phyloP scores from a whole-genome alignment of 2,888 invertebrate species.

The Terebella lapidaria region DNA sequence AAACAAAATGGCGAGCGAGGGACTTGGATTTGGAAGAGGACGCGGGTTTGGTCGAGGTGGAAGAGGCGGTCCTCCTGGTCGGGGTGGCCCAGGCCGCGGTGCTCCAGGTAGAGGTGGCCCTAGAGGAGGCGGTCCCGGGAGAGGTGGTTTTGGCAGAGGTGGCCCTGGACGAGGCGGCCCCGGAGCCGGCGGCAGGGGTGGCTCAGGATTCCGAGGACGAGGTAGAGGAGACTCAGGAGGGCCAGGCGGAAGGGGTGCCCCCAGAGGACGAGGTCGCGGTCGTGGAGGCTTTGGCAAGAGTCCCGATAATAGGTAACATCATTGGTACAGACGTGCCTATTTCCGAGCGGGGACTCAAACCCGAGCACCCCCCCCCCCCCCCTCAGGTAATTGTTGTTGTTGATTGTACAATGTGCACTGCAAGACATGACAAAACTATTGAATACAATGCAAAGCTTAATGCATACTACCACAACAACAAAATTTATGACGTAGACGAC shows the following conservation, averaged over 20 bases:
- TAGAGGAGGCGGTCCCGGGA: neutral
- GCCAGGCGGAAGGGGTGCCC: too few species aligned
- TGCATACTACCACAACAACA: too few species aligned
- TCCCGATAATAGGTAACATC: too few species aligned
- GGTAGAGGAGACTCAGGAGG: neutral
- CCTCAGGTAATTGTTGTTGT: too few species aligned
- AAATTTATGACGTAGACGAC: too few species aligned
- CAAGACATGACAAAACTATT: too few species aligned
- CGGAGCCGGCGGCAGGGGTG: neutral
- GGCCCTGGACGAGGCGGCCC: neutral
- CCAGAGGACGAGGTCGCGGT: neutral
- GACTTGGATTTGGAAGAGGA: neutral
- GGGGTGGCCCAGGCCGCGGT: neutral
- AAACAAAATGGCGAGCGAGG: neutral
- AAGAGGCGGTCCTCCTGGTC: neutral
- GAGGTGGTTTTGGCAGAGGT: constrained; percentile 1
- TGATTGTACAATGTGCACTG: too few species aligned
- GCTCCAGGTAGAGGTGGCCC: neutral
- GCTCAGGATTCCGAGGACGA: neutral
- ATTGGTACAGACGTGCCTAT: too few species aligned
- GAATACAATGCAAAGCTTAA: too few species aligned
- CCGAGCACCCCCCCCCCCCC: too few species aligned
- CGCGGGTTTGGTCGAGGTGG: neutral
- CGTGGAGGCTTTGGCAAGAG: too few species aligned
- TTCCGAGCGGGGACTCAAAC: too few species aligned